These are phyloP conservation scores for Tachyglossus aculeatus DNA, from an alignment of 2,797 vertebrate genomes.

Conservation along the genomic window DNA sequence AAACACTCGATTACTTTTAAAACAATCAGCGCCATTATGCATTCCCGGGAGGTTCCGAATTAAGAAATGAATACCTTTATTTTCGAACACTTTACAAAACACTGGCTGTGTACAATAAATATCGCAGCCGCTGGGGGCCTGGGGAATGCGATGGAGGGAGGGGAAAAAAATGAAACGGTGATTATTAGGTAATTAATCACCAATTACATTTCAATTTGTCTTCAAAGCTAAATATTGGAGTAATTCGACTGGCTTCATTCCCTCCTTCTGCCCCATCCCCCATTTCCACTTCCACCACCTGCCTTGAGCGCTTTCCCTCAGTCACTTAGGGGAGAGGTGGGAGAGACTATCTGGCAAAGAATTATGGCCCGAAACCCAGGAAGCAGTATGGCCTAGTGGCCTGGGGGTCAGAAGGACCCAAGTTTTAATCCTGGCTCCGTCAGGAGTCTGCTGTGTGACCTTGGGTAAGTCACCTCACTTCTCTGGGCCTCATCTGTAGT, in stretches of 20 bases:
- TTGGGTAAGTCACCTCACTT: no score
- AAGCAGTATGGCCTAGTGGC: no score
- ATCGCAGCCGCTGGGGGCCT: background rate
- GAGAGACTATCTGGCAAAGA: no score
- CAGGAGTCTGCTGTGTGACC: no score
- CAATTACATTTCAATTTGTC: slow-evolving; percentile 23
- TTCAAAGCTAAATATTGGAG: slow-evolving; percentile 4
- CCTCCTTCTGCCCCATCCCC: background rate
- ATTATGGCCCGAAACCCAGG: no score
- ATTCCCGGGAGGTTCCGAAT: slow-evolving; percentile 46
- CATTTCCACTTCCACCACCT: background rate
- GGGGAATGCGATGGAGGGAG: slow-evolving; percentile 9
- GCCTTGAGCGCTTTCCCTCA: background rate
- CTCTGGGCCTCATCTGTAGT: no score
- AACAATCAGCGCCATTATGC: slow-evolving; percentile 30
- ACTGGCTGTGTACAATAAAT: slow-evolving; percentile 42
- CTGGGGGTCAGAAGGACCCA: no score
- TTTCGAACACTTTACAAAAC: slow-evolving; percentile 51
- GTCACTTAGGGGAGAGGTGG: background rate
- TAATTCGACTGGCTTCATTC: background rate
- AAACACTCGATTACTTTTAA: slow-evolving; percentile 47
- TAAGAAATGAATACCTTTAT: slow-evolving; percentile 45
- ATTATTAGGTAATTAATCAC: slow-evolving; percentile 30
- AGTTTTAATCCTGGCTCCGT: no score
- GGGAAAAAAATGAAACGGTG: background rate